A percentile compares a stretch with the other conserved stretches of the same genome.
phyloP scores from a whole-genome alignment of 2,113 vertebrate genomes.

The Pogona vitticeps region DNA sequence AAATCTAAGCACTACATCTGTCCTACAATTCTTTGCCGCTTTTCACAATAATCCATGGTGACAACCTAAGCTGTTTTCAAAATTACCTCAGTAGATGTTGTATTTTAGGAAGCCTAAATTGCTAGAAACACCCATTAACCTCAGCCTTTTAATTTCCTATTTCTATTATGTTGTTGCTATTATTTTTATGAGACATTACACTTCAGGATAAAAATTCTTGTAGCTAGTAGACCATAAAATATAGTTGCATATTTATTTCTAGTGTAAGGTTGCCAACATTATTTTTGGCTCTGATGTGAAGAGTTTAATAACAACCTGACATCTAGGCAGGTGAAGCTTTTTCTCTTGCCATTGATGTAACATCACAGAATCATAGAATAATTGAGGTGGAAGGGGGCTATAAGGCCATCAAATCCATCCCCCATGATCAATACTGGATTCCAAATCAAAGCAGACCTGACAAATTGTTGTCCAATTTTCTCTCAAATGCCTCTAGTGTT shows the following conservation, averaged over 20 bases:
- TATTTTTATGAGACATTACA: not conserved
- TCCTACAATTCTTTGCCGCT: not conserved
- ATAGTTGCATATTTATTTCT: not conserved
- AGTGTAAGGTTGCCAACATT: not conserved
- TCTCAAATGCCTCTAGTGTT: too few species aligned
- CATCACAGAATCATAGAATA: too few species aligned
- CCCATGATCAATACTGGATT: too few species aligned
- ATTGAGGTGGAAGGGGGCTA: too few species aligned
- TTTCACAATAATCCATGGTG: not conserved
- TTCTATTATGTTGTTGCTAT: slow-evolving; percentile 18
- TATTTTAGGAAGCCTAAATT: slow-evolving; percentile 8
- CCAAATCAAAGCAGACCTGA: too few species aligned
- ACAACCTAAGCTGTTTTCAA: not conserved
- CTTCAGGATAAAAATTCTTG: not conserved
- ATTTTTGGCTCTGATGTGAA: not conserved
- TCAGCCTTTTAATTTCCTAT: slow-evolving; percentile 7
- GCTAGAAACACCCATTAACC: slow-evolving; percentile 5
- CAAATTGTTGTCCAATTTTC: too few species aligned
- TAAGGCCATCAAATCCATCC: too few species aligned
- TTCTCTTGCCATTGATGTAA: not conserved
- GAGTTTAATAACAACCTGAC: not conserved
- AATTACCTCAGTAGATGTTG: not conserved
- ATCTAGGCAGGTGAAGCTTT: not conserved
- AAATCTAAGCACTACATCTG: not conserved
- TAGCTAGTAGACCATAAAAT: not conserved